Evolutionary conservation across 2,113 vertebrate species (phyloP), one percentile per base, ranked within the genome.

Genomic region (Tragelaphus strepsiceros): DNA sequence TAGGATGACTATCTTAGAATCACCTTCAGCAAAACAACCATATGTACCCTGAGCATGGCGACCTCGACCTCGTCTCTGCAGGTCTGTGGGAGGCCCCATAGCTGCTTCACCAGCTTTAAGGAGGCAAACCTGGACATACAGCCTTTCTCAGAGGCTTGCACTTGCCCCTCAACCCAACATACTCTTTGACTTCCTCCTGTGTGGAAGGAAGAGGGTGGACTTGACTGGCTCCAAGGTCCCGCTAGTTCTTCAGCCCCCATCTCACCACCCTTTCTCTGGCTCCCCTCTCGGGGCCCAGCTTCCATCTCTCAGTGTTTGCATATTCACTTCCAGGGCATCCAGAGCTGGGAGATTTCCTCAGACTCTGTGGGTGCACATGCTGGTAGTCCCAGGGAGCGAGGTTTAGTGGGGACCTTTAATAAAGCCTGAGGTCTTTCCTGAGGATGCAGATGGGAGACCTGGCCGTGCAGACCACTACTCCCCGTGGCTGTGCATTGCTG

Each of bases 11-110:
- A 5, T 21, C 54, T 46, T 35, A 53, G 22, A 86, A 61, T 59
- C 22, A 26, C 14, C 54, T 87, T 61, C 49, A 85, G 74, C 35
- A 19, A 43, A 46, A 26, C 22, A 67, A 7, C 22, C 17, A 5
- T 1, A 15, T 35, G 32, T 12, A 13, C 53, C 16, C 30, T 5
- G 54, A 85, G 35, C 43, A 54, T 14, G 5, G 12, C 0, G 0
- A 22, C 43, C 35, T 6, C 3, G 3, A 67, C 11, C 16, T 3
- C 35, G 12, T 81, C 5, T n/a, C 92, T 43, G 43, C 35, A 30
- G 61, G 56, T 53, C 61, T 88, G 2, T 21, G 49, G 15, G 22
- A n/a, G 46, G 43, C 5, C 49, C 1, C 9, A 35, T 3, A n/a
- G 39, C 32, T 56, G 56, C 30, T 89, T 54, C 12, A 2, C 28